Conservation (phyloP, 1,140 invertebrate genomes). For the Phortica variegata region DNA sequence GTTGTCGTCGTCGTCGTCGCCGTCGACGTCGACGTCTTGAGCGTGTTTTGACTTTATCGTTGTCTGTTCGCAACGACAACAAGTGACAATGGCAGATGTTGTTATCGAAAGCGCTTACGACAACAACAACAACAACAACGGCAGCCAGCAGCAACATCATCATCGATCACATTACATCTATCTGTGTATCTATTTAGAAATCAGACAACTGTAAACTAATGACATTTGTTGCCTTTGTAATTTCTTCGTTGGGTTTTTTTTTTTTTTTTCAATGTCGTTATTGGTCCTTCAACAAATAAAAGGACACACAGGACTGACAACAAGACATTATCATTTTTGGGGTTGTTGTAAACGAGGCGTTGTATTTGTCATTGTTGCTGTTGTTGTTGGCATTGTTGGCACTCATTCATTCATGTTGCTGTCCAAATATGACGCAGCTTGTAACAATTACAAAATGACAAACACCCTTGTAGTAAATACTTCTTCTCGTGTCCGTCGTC, state of each 20-base stretch:
- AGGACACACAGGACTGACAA: too few species aligned
- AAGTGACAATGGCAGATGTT: constrained; percentile 13
- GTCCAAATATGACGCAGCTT: constrained; percentile 15
- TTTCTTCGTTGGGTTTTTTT: too few species aligned
- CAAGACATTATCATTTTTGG: too few species aligned
- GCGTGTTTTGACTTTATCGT: constrained; percentile 21
- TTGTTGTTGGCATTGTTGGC: not conserved
- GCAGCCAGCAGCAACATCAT: constrained; percentile 24
- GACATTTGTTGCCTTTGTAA: constrained; percentile 21
- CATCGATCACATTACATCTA: constrained; percentile 42
- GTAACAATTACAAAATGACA: constrained; percentile 55
- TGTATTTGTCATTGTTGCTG: too few species aligned
- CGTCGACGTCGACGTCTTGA: too few species aligned
- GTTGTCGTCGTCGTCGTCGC: too few species aligned
- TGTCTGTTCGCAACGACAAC: not conserved
- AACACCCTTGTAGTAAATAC: constrained; percentile 36
- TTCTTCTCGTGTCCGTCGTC: not conserved
- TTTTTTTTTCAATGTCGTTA: too few species aligned
- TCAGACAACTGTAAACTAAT: constrained; percentile 51
- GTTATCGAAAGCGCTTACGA: not conserved
- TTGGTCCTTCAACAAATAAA: too few species aligned
- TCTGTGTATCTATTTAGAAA: constrained; percentile 26
- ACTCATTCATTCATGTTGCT: not conserved
- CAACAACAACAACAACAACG: not conserved
- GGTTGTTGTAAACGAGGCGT: too few species aligned